These are phyloP conservation scores for Condylura cristata DNA, from an alignment of 2,113 vertebrate species.

Conservation along the genomic window DNA sequence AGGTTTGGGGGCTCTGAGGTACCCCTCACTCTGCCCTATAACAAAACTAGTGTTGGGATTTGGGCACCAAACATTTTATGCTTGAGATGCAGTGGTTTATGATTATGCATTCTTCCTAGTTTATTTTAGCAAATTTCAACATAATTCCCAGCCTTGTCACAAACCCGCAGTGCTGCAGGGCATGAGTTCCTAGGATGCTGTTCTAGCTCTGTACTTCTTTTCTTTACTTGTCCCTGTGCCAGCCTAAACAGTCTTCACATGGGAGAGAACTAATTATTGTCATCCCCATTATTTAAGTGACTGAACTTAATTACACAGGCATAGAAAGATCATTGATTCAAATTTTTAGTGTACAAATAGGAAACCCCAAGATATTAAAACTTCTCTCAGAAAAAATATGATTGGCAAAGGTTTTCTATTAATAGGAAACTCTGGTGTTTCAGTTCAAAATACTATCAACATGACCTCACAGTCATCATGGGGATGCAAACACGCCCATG, in stretches of 20 bases:
- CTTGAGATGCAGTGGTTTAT: background rate
- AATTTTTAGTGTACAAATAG: background rate
- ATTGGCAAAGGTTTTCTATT: background rate
- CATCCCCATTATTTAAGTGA: background rate
- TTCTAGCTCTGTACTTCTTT: background rate
- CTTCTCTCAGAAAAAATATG: background rate
- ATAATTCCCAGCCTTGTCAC: background rate
- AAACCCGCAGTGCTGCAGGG: background rate
- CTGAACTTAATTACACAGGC: background rate
- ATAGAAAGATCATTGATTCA: background rate
- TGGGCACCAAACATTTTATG: background rate
- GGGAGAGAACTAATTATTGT: background rate
- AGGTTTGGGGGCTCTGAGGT: too few species aligned
- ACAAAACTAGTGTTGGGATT: background rate
- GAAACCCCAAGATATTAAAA: background rate
- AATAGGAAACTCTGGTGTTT: background rate
- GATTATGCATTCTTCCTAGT: background rate
- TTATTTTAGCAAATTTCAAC: constrained; percentile 26
- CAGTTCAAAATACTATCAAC: background rate
- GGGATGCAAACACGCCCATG: background rate
- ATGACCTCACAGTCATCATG: background rate
- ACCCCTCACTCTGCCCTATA: too few species aligned
- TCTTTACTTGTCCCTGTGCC: background rate
- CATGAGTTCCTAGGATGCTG: background rate
- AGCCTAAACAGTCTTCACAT: background rate